Evolutionary conservation across 1,140 invertebrate genomes (phyloP), one percentile per base, ranked within the genome.

Genomic region (Uloborus diversus): DNA sequence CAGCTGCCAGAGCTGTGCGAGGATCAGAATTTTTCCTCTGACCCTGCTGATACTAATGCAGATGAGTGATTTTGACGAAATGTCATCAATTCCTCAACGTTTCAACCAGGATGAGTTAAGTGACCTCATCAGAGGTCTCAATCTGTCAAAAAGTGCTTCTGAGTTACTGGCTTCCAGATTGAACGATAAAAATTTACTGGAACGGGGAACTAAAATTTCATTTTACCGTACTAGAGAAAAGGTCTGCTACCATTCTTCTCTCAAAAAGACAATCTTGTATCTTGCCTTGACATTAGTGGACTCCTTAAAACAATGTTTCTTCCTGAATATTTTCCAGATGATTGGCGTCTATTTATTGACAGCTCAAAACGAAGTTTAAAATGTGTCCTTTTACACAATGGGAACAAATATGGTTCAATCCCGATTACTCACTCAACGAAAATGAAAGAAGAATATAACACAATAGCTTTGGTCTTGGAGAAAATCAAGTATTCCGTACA

Each of bases 401-500:
- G n/a, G n/a, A n/a, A n/a, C n/a, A n/a, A n/a, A n/a, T n/a, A n/a
- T n/a, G n/a, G n/a, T n/a, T n/a, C n/a, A n/a, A n/a, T n/a, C n/a
- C n/a, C n/a, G n/a, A n/a, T n/a, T n/a, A n/a, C n/a, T n/a, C n/a
- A n/a, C n/a, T n/a, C n/a, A n/a, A n/a, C n/a, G n/a, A n/a, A n/a
- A n/a, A n/a, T n/a, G n/a, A n/a, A n/a, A n/a, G n/a, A n/a, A n/a
- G n/a, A 81, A 27, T 80, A 81, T 27, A 80, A 3, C 3, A 37
- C 35, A 27, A 13, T 80, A 13, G 53, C 71, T 62, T 53, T 81
- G 11, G 32, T 64, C 49, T 37, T 80, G 32, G 78, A 80, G 25
- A 80, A 80, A 61, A 79, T 79, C n/a, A 78, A 79, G 25, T 79
- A 79, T 57, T 20, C 79, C n/a, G 9, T 3, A 79, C 75, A 78